Percentiles rank a stretch among this genome's conserved stretches.
These are phyloP conservation scores for Mesochorus sp. DNA, from an alignment of 2,888 invertebrate genomes.

Conservation along the genomic window DNA sequence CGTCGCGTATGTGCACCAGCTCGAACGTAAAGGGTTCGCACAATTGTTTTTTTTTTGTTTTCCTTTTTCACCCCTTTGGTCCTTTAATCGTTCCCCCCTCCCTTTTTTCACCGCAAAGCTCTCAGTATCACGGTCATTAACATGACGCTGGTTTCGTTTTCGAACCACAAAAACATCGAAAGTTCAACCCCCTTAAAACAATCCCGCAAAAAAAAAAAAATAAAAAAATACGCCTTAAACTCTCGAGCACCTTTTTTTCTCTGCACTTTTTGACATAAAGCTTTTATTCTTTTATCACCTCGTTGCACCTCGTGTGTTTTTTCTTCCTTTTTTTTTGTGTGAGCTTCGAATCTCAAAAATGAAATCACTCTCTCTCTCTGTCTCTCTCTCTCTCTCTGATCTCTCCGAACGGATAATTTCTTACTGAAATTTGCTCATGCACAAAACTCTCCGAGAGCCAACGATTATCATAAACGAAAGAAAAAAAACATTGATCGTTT, in stretches of 20 bases:
- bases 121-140: slow-evolving; percentile 33
- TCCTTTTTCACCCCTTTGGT: slow-evolving; percentile 14
- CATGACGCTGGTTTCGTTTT: not conserved
- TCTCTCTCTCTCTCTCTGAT: too few relatives aligned
- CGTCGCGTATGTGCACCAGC: slow-evolving; percentile 31
- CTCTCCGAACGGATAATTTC: slow-evolving; percentile 19
- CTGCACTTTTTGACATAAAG: slow-evolving; percentile 25
- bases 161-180: not conserved
- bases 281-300: slow-evolving; percentile 52
- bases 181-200: slow-evolving; percentile 39
- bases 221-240: too few relatives aligned
- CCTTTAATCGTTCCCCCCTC: slow-evolving; percentile 33
- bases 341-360: slow-evolving; percentile 37
- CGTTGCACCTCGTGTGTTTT: slow-evolving; percentile 17
- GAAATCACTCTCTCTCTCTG: slow-evolving; percentile 2
- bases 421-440: slow-evolving; percentile 41
- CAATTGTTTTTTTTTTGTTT: slow-evolving; percentile 21
- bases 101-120: slow-evolving; percentile 8
- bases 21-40: slow-evolving; percentile 31
- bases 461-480: slow-evolving; percentile 29
- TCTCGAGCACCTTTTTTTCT: slow-evolving; percentile 36
- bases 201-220: too few relatives aligned
- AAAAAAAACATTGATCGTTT: slow-evolving; percentile 37
- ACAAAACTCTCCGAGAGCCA: slow-evolving; percentile 3
- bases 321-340: not conserved